These are phyloP conservation scores for Autographa gamma DNA, from an alignment of 2,888 invertebrate species.

Conservation along the genomic window DNA sequence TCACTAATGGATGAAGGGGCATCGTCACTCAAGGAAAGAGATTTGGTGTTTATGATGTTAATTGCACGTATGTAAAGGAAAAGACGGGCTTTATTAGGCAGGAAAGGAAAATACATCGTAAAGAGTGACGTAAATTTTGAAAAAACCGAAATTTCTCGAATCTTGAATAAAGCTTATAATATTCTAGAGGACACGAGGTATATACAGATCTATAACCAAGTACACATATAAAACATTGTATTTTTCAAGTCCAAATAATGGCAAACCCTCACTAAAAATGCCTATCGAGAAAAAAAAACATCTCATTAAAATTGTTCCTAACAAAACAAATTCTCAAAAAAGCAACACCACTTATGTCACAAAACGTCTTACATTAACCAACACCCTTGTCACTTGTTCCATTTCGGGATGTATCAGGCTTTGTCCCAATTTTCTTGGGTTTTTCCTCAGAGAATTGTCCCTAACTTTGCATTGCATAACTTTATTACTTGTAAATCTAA, in stretches of 20 bases:
- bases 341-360: not conserved
- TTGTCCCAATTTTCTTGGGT: constrained; percentile 25
- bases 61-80: not conserved
- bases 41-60: not conserved
- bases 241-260: no score
- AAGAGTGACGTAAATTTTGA: not conserved
- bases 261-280: no score
- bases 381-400: constrained; percentile 37
- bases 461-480: constrained; percentile 34
- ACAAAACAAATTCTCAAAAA: constrained; percentile 10
- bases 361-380: constrained; percentile 19
- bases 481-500: constrained; percentile 23
- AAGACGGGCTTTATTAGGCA: not conserved
- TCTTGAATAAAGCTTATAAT: no score
- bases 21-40: not conserved
- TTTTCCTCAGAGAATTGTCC: constrained; percentile 14
- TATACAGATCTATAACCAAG: no score
- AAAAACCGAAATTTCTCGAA: not conserved
- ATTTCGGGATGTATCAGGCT: constrained; percentile 19
- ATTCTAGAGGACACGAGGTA: no score
- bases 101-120: not conserved
- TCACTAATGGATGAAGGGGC: constrained; percentile 24
- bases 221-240: no score
- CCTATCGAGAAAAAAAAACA: not conserved
- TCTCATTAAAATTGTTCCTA: not conserved